These are phyloP conservation scores for Paramacrobiotus metropolitanus DNA, from an alignment of 1,140 invertebrate species.

Conservation along the genomic window DNA sequence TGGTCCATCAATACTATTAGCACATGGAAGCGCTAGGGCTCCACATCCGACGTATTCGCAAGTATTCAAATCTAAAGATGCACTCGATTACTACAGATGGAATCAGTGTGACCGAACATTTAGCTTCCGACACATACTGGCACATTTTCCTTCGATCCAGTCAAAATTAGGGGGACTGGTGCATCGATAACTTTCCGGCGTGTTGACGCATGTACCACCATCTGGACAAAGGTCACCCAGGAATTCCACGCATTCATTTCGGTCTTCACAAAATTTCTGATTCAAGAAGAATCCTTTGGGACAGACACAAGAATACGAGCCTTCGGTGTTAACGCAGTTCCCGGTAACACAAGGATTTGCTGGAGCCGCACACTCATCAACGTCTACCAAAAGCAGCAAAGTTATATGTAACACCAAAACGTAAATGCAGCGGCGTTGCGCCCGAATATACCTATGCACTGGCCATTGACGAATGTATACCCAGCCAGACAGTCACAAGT, in stretches of 20 bases:
- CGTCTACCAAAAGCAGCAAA: constrained; percentile 28
- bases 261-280: not conserved
- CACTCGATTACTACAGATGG: not conserved
- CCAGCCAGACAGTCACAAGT: not conserved
- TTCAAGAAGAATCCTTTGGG: constrained; percentile 1
- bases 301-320: constrained; percentile 27
- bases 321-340: constrained; percentile 34
- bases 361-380: constrained; percentile 36
- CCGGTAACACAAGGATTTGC: constrained; percentile 36
- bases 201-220: constrained; percentile 41
- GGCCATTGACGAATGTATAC: no score
- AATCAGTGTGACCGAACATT: not conserved
- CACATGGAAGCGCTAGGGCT: constrained; percentile 24
- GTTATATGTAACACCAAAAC: not conserved
- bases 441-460: no score
- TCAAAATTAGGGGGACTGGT: constrained; percentile 44
- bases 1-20: constrained; percentile 38
- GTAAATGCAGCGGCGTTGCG: no score
- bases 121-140: not conserved
- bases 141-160: constrained; percentile 18
- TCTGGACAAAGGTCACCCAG: constrained; percentile 13
- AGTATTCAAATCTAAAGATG: not conserved
- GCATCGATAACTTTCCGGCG: constrained; percentile 40
- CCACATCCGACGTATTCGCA: not conserved
- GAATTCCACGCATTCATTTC: constrained; percentile 2